Evolutionary conservation across 2,888 invertebrate species (phyloP).

Genomic region (Trachelus iudaicus): DNA sequence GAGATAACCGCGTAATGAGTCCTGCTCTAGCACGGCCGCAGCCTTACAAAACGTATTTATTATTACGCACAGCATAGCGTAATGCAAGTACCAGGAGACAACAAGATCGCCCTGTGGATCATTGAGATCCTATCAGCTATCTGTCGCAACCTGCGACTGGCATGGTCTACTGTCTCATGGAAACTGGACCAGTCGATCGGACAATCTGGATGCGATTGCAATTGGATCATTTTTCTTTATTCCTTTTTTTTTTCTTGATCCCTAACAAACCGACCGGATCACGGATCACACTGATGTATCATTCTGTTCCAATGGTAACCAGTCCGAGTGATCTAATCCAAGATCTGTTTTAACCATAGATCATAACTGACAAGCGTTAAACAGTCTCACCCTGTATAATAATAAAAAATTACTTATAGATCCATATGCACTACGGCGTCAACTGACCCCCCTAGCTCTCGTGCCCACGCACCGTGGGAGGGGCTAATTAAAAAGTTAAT

Average conservation of each 20-base stretch:
- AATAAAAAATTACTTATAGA: background rate
- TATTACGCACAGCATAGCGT: constrained; percentile 21
- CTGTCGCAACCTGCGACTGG: constrained; percentile 22
- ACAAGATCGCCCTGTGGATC: background rate
- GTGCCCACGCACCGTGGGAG: constrained; percentile 8
- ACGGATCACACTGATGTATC: background rate
- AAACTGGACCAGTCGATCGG: background rate
- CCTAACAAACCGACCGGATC: background rate
- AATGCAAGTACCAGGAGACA: constrained; percentile 9
- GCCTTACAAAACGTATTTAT: constrained; percentile 35
- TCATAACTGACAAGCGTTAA: background rate
- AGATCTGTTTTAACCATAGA: background rate
- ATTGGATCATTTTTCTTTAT: background rate
- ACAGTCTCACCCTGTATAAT: background rate
- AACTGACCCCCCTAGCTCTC: background rate
- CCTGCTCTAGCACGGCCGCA: constrained; percentile 29
- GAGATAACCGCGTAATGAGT: constrained; percentile 61
- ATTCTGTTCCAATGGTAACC: background rate
- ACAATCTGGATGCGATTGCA: background rate
- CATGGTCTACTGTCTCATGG: background rate
- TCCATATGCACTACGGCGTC: background rate
- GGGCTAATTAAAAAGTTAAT: constrained; percentile 43
- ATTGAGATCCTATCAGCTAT: constrained; percentile 10
- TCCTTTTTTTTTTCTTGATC: background rate
- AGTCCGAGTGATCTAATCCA: background rate